Evolutionary conservation across 1,140 invertebrate genomes (phyloP), one percentile per base, ranked within the genome.

Genomic region (Macrocentrus cingulum): DNA sequence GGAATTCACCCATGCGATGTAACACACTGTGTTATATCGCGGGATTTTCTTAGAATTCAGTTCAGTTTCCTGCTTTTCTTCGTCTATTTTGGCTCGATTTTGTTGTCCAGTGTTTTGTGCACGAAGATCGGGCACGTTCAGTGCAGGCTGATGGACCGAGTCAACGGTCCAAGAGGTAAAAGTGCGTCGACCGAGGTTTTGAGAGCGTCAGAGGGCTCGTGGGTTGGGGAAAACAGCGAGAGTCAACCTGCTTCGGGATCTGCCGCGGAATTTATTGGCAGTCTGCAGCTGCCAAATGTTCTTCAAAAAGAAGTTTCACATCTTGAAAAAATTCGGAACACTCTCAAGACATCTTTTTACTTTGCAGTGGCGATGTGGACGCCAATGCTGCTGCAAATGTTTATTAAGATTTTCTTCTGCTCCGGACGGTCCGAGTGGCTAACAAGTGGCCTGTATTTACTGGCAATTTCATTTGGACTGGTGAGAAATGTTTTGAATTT

Each of bases 61-160:
- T 25, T 72, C 9, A 50, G 71, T 25, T 22, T 64, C 9, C 5
- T 71, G 8, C 16, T 64, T n/a, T 66, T 74, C 36, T 2, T 66
- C 16, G 36, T 72, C 29, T 74, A 72, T 46, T 68, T 74, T 19
- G 45, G 67, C 8, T 60, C 68, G 15, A 67, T 72, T 44, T 58
- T 72, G 8, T 19, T 62, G 1, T 67, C 63, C 6, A 57, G 44
- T 11, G 61, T 67, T 34, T 60, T 71, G 13, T 60, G 66, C 29
- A 63, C 63, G 36, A 53, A 46, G 29, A 49, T 49, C 6, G 51
- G 29, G 36, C 61, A 64, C 36, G 23, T 37, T 4, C 63, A 55
- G 45, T 29, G 1, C 5, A 64, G 56, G 54, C 39, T 61, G 8
- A 36, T 4, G 13, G 50, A 56, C 50, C 50, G 56, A 49, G 49